These are phyloP conservation scores for Rhodophaea formosa DNA, from an alignment of 2,888 invertebrate species.

Conservation along the genomic window DNA sequence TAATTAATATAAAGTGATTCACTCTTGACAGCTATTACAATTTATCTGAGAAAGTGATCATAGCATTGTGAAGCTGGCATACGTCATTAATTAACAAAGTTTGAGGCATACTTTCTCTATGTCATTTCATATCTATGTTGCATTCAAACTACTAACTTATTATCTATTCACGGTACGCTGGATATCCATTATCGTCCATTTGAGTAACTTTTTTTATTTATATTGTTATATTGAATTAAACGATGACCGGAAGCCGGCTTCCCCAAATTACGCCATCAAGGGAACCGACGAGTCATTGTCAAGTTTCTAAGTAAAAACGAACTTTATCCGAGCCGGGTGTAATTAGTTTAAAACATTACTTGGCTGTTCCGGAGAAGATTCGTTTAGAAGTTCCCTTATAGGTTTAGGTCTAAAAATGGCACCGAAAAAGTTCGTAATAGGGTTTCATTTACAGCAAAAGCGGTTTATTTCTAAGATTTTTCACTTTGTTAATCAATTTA, in stretches of 20 bases:
- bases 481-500: neutral
- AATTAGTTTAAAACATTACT: constrained; percentile 13
- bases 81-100: no score
- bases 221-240: constrained; percentile 30
- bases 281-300: constrained; percentile 29
- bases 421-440: constrained; percentile 2
- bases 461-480: neutral
- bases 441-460: neutral
- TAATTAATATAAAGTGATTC: no score
- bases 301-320: constrained; percentile 25
- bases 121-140: neutral
- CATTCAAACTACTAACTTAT: constrained; percentile 20
- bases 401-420: constrained; percentile 9
- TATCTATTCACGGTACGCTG: constrained; percentile 31
- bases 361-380: constrained; percentile 12
- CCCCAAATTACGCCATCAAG: constrained; percentile 29
- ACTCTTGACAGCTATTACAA: no score
- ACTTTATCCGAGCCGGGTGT: constrained; percentile 10
- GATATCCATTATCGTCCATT: constrained; percentile 31
- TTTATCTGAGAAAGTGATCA: no score
- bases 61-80: no score
- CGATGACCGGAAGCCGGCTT: constrained; percentile 26
- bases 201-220: constrained; percentile 31
- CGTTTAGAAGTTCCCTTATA: constrained; percentile 10
- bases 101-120: neutral